These are phyloP conservation scores for Polydrusus pterygomalis DNA, from an alignment of 2,888 invertebrate genomes.

Conservation along the genomic window DNA sequence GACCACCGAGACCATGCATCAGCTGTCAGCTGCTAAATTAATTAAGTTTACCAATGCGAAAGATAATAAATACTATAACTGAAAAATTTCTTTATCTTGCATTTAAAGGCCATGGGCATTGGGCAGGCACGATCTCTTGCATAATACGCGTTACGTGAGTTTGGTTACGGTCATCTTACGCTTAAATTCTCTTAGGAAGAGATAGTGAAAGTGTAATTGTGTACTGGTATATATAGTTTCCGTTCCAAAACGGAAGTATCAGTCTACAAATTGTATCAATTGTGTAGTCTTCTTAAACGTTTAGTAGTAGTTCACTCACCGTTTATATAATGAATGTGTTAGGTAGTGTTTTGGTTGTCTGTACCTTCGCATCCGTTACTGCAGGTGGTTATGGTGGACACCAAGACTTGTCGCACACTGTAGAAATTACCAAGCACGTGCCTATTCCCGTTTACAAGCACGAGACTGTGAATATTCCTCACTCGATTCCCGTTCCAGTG, in stretches of 20 bases:
- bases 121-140: neutral
- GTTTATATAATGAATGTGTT: slow-evolving; percentile 26
- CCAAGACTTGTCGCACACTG: slow-evolving; percentile 75
- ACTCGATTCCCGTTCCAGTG: slow-evolving; percentile 77
- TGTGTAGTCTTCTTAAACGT: neutral
- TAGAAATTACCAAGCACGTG: slow-evolving; percentile 81
- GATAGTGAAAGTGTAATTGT: slow-evolving; percentile 52
- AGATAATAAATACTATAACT: neutral
- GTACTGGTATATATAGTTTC: slow-evolving; percentile 49
- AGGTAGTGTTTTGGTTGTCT: slow-evolving; percentile 65
- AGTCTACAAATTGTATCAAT: slow-evolving; percentile 53
- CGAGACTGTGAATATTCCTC: slow-evolving; percentile 72
- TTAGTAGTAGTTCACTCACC: neutral
- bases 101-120: slow-evolving; percentile 11
- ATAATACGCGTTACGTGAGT: neutral
- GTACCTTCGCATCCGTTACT: slow-evolving; percentile 66
- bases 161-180: slow-evolving; percentile 25
- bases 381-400: slow-evolving; percentile 66
- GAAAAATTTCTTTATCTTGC: neutral
- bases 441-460: slow-evolving; percentile 74
- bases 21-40: too few relatives aligned
- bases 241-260: slow-evolving; percentile 60
- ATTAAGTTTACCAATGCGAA: neutral
- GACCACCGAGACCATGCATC: too few relatives aligned
- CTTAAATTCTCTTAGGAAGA: slow-evolving; percentile 7